These are phyloP conservation scores for Cyclina sinensis DNA, from an alignment of 1,140 invertebrate genomes.

Conservation along the genomic window DNA sequence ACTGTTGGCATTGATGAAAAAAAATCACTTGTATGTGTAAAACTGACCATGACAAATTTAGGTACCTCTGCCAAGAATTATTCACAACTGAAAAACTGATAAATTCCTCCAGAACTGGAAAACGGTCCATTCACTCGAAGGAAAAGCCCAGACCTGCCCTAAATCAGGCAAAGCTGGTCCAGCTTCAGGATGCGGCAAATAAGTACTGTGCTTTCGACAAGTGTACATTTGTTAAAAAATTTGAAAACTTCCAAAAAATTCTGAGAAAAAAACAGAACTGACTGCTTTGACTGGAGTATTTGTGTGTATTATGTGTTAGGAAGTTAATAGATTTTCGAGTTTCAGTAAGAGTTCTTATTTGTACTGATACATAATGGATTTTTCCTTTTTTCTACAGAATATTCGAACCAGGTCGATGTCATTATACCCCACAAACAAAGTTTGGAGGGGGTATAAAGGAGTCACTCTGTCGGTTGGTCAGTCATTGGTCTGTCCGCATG, in stretches of 20 bases:
- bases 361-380: conserved; percentile 55
- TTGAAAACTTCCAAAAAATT: conserved; percentile 49
- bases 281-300: conserved; percentile 56
- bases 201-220: neutral
- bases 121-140: neutral
- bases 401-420: conserved; percentile 53
- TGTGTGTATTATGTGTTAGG: conserved; percentile 55
- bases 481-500: conserved; percentile 51
- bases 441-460: conserved; percentile 56
- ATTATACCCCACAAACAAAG: conserved; percentile 57
- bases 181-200: neutral
- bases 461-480: conserved; percentile 55
- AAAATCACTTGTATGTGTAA: conserved; percentile 16
- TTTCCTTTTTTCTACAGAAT: conserved; percentile 57
- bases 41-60: conserved; percentile 43
- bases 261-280: conserved; percentile 25
- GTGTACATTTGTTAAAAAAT: conserved; percentile 15
- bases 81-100: neutral
- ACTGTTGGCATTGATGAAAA: conserved; percentile 45
- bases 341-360: conserved; percentile 57
- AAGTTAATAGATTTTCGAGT: conserved; percentile 58
- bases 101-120: conserved; percentile 1
- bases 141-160: conserved; percentile 2
- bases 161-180: neutral
- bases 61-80: conserved; percentile 43